Evolutionary conservation across 1,140 invertebrate species (phyloP).

Genomic region (Coboldia fuscipes): DNA sequence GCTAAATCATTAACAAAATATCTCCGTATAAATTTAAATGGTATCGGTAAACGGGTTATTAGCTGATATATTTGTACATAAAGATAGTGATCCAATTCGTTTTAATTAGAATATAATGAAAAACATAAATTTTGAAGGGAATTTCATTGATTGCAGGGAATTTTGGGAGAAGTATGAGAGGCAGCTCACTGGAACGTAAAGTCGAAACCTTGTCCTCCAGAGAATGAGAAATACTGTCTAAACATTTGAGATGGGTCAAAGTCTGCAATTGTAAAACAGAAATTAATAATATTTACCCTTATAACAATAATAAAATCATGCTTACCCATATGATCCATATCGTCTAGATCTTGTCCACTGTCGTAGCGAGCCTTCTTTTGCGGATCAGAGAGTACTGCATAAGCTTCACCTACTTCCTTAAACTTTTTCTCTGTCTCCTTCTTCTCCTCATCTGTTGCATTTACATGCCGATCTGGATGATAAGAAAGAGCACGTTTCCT

Average conservation of each 20-base stretch:
- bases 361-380: slow-evolving; percentile 85
- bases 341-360: slow-evolving; percentile 76
- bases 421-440: slow-evolving; percentile 88
- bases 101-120: too few relatives aligned
- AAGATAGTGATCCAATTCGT: too few relatives aligned
- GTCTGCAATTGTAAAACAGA: slow-evolving; percentile 7
- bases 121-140: too few relatives aligned
- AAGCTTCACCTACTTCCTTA: slow-evolving; percentile 94
- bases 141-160: too few relatives aligned
- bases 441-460: slow-evolving; percentile 58
- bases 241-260: slow-evolving; percentile 21
- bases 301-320: background rate
- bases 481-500: slow-evolving; percentile 68
- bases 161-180: too few relatives aligned
- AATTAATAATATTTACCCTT: slow-evolving; percentile 1
- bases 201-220: too few relatives aligned
- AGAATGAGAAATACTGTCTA: slow-evolving; percentile 17
- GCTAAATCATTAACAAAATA: too few relatives aligned
- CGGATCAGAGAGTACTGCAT: slow-evolving; percentile 81
- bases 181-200: too few relatives aligned
- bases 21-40: too few relatives aligned
- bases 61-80: too few relatives aligned
- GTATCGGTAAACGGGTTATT: too few relatives aligned
- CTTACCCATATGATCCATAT: slow-evolving; percentile 23
- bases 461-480: slow-evolving; percentile 80